Conservation (phyloP, 1,140 invertebrate genomes). For the Orchestia grillus region DNA sequence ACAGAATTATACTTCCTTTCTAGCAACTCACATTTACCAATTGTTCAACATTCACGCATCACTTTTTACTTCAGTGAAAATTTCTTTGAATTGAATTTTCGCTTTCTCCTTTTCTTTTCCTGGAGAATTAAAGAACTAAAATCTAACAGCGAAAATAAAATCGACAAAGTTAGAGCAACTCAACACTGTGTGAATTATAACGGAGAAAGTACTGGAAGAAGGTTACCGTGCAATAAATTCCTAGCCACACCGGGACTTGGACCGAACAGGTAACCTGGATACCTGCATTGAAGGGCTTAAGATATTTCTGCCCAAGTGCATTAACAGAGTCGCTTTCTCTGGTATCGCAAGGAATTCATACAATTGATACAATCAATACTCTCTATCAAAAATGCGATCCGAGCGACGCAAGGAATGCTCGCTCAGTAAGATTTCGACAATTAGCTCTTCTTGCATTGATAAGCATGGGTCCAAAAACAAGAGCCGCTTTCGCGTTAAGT, state of each 20-base stretch:
- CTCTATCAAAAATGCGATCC: conserved; percentile 22
- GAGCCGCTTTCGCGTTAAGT: neutral
- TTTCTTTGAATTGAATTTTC: too few relatives aligned
- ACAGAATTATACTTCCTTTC: too few relatives aligned
- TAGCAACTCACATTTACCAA: too few relatives aligned
- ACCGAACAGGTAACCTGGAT: neutral
- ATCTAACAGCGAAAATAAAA: neutral
- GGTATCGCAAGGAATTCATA: neutral
- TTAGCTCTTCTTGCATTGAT: neutral
- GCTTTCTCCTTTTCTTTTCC: too few relatives aligned
- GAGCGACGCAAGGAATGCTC: neutral
- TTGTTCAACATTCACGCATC: too few relatives aligned
- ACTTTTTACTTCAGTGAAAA: too few relatives aligned
- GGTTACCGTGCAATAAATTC: neutral
- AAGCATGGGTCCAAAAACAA: neutral
- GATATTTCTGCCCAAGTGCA: neutral
- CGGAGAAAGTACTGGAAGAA: neutral
- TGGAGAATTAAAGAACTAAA: neutral
- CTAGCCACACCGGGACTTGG: neutral
- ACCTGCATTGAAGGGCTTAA: neutral
- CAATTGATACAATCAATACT: conserved; percentile 33
- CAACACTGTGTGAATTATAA: neutral
- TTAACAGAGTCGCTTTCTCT: neutral
- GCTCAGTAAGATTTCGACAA: neutral
- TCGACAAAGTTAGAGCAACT: neutral